Percentiles rank a stretch among this genome's conserved stretches.
phyloP scores from a whole-genome alignment of 2,888 invertebrate genomes.

The Coelinius sp. region DNA sequence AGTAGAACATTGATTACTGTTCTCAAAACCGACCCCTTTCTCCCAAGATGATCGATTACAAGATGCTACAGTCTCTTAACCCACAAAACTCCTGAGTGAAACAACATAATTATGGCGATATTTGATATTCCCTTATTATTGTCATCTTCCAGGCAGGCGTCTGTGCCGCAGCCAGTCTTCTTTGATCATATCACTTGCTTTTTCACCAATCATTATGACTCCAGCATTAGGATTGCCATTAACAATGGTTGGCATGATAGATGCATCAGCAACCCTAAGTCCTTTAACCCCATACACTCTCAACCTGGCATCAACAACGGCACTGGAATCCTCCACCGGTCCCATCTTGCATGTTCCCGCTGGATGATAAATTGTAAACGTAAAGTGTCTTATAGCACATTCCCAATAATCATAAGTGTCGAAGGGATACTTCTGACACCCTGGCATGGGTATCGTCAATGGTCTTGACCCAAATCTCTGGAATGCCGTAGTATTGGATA shows the following conservation, averaged over 20 bases:
- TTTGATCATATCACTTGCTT: constrained; percentile 90
- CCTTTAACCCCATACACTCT: constrained; percentile 85
- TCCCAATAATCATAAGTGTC: constrained; percentile 91
- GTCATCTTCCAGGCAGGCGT: constrained; percentile 25
- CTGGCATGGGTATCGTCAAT: constrained; percentile 85
- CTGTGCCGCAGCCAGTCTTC: constrained; percentile 78
- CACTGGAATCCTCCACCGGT: constrained; percentile 80
- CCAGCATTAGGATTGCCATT: constrained; percentile 94
- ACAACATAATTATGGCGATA: neutral
- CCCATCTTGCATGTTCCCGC: constrained; percentile 92
- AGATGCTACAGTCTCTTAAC: neutral
- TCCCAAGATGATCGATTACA: too few species aligned
- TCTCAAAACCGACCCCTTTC: neutral
- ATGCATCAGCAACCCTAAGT: constrained; percentile 86
- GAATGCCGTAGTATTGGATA: constrained; percentile 86
- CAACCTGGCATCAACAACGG: constrained; percentile 85
- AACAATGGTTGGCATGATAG: constrained; percentile 90
- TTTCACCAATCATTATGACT: constrained; percentile 92
- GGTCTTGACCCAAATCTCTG: constrained; percentile 85
- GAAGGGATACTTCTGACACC: constrained; percentile 81
- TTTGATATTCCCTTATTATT: neutral
- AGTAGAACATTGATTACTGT: neutral
- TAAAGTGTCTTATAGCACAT: constrained; percentile 86
- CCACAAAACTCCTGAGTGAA: constrained; percentile 3
- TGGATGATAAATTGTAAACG: constrained; percentile 87